These are phyloP conservation scores for Hypothenemus hampei DNA, from an alignment of 1,140 invertebrate species.

Conservation along the genomic window DNA sequence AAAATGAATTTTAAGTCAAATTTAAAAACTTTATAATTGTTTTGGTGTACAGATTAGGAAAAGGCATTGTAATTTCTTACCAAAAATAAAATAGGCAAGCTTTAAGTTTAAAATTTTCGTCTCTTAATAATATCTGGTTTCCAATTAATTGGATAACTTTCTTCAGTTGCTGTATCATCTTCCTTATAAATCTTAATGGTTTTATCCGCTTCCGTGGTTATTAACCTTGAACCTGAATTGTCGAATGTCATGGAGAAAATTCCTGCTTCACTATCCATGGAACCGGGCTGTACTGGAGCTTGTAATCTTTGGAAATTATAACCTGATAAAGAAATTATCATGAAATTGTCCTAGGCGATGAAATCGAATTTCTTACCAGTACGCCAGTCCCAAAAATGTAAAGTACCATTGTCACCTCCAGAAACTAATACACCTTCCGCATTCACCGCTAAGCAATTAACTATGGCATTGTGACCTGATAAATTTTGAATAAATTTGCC, in stretches of 20 bases:
- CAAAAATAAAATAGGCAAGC: no score
- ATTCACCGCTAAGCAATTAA: constrained; percentile 95
- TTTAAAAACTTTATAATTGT: no score
- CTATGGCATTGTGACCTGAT: constrained; percentile 94
- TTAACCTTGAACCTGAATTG: constrained; percentile 84
- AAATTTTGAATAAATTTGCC: constrained; percentile 98
- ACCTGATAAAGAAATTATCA: constrained; percentile 42
- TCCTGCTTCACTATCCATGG: constrained; percentile 97
- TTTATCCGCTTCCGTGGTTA: constrained; percentile 98
- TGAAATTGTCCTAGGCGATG: not conserved
- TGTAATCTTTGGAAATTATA: constrained; percentile 74
- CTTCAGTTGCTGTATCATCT: constrained; percentile 93
- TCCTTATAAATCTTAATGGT: constrained; percentile 99
- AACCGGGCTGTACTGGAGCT: constrained; percentile 95
- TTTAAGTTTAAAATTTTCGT: constrained; percentile 67
- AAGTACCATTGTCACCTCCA: constrained; percentile 97
- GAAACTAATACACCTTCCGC: constrained; percentile 93
- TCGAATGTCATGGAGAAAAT: constrained; percentile 96
- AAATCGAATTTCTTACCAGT: constrained; percentile 54
- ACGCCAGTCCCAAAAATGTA: constrained; percentile 98
- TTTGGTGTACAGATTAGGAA: no score
- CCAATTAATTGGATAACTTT: constrained; percentile 96
- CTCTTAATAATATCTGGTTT: constrained; percentile 90
- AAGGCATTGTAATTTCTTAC: no score
- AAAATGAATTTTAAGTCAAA: no score